Evolutionary conservation across 2,888 invertebrate genomes (phyloP), one percentile per base, ranked within the genome.

Genomic region (Spilosoma lubricipeda): DNA sequence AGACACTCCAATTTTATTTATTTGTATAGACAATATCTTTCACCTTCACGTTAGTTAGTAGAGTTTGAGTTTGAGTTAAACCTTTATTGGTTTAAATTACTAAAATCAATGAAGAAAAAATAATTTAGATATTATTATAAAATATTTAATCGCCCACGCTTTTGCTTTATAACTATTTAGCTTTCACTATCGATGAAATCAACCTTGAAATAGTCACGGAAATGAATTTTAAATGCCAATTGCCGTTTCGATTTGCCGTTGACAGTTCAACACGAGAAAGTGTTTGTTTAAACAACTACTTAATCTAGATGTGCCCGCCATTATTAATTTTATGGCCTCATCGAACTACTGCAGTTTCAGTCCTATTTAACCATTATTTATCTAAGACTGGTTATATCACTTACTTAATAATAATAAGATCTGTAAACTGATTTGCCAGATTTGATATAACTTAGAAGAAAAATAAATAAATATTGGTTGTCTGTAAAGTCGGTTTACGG

Each of bases 191-290:
- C 42, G 20, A 71, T 69, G 42, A 70, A 76, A 80, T 77, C 39
- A 67, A 72, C 69, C 72, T 80, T 76, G 70, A 72, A 76, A 75
- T 74, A 70, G 70, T 71, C 66, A 75, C 67, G 75, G 66, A 36
- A 27, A 71, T 30, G 69, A 66, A 72, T 70, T 72, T 42, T 63
- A n/a, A n/a, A 71, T 69, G 73, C 27, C 45, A 64, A 71, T 76
- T 66, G 45, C 39, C 42, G 72, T 78, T 74, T 81, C 52, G 74
- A 73, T 79, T 56, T 64, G 67, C 42, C 5, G 33, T 59, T 67
- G 76, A 69, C 70, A 73, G 74, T 75, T 72, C 70, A 74, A 77
- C 65, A n/a, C 77, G 72, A 71, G 79, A 79, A 74, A 79, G 77
- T 65, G 27, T 23, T 67, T 33, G 27, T 23, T 64, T 52, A 36